Base-by-base conservation (phyloP, 2,113 vertebrate species). In the Ochotona princeps region DNA sequence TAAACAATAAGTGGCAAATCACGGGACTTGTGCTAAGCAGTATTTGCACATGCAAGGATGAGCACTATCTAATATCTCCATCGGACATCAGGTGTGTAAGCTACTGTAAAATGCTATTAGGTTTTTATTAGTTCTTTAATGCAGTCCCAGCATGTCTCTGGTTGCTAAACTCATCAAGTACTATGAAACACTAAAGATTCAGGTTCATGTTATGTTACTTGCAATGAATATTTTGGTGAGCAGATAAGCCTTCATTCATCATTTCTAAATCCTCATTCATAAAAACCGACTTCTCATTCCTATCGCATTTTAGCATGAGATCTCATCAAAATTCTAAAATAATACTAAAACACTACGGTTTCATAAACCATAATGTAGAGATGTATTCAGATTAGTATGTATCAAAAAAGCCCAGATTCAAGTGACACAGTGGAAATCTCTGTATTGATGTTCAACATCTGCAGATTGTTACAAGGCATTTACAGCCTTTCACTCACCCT, bases 121-220 rank as follows among this genome's bases (percentile, higher is more conserved):
- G 6, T 83, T 96, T 97, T 96, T 94, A 94, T 79, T 87, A 94
- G 74, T 87, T 87, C 92, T 96, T 94, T 90, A 97, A 92, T 90
- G 89, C 30, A 92, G 61, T 94, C 86, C 85, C 90, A 94, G 82
- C 26, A 38, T 96, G 85, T 47, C 2, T 63, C 75, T 26, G 83
- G 85, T 90, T 97, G 78, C 78, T 92, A 97, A 85, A 85, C 83
- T 72, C 93, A 89, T 83, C 90, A 97, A 93, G n/a, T 92, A 26
- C 66, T 96, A 89, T 57, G n/a, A 93, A 96, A 96, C 92, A 79
- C 86, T 60, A 94, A 94, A 85, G 97, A 92, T 94, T 91, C 85
- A 93, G 74, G 92, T 83, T 93, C 14, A 84, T 4, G 84, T 95
- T 85, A 81, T 93, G 93, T 81, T 92, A 86, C 82, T 63, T 96